Evolutionary conservation across 2,797 vertebrate genomes (phyloP).

Genomic region (Podarcis lilfordi): DNA sequence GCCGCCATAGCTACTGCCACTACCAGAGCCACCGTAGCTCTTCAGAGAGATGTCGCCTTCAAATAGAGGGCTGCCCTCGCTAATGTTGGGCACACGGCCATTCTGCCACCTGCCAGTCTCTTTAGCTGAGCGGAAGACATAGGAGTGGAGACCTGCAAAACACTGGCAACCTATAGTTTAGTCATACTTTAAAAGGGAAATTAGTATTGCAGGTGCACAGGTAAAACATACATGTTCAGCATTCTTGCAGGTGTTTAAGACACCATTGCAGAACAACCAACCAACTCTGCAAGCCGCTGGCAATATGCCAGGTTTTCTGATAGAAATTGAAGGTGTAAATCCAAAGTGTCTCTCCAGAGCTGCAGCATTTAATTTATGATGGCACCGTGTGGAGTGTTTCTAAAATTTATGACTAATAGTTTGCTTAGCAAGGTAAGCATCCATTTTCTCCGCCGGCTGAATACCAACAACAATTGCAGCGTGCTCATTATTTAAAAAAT

Average conservation of each 20-base stretch:
- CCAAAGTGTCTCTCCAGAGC: neutral
- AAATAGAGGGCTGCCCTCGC: neutral
- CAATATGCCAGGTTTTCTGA: constrained; percentile 30
- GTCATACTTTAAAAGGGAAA: neutral
- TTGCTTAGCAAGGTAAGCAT: constrained; percentile 53
- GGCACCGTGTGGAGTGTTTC: constrained; percentile 10
- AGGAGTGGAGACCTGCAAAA: neutral
- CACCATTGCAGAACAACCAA: accelerated
- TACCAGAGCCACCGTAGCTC: too few relatives aligned
- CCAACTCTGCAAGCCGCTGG: constrained; percentile 42
- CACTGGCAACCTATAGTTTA: neutral
- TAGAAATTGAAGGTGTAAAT: constrained; percentile 25
- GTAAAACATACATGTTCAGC: neutral
- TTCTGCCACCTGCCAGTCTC: neutral
- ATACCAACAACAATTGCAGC: neutral
- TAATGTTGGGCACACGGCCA: neutral
- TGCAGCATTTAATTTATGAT: constrained; percentile 27
- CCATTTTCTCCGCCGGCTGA: constrained; percentile 9
- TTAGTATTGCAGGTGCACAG: constrained; percentile 26
- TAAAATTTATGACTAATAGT: constrained; percentile 39
- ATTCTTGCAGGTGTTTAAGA: constrained; percentile 14
- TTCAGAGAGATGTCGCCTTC: neutral
- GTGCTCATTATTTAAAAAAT: constrained; percentile 5
- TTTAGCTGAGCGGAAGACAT: neutral
- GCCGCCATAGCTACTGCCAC: too few relatives aligned